Conservation (phyloP, 37 sponge, comb jelly and placozoan genomes). For the Hexactinellida sp. region DNA sequence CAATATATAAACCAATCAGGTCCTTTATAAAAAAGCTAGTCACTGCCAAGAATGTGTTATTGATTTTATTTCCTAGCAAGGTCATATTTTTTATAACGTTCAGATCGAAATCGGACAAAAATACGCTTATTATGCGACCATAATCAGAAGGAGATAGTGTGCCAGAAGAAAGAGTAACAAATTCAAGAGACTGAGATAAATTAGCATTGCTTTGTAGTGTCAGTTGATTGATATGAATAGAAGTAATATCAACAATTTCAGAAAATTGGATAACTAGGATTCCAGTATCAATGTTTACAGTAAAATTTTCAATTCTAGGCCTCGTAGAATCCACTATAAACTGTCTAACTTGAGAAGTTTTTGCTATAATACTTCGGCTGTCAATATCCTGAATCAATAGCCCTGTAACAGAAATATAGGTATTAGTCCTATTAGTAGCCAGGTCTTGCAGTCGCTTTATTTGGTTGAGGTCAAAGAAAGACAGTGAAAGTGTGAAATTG, state of each 20-base stretch:
- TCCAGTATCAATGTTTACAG: constrained; percentile 8
- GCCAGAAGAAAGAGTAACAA: neutral
- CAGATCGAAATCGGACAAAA: constrained; percentile 42
- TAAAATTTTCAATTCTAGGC: constrained; percentile 4
- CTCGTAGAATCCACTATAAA: constrained; percentile 11
- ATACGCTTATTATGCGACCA: constrained; percentile 24
- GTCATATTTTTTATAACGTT: constrained; percentile 50
- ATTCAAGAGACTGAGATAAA: neutral
- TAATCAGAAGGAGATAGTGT: constrained; percentile 20
- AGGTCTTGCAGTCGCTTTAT: constrained; percentile 59
- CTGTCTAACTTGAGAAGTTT: neutral
- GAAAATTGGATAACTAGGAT: neutral
- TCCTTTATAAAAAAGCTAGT: constrained; percentile 16
- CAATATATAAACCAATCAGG: constrained; percentile 37
- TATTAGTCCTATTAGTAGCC: constrained; percentile 37
- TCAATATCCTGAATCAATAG: constrained; percentile 47
- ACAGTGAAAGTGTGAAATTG: constrained; percentile 31
- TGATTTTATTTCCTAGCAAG: constrained; percentile 27
- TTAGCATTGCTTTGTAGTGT: constrained; percentile 9
- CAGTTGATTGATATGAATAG: constrained; percentile 1
- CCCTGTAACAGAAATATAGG: constrained; percentile 44
- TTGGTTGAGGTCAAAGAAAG: constrained; percentile 58
- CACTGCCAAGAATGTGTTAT: constrained; percentile 40
- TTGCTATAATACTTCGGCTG: neutral
- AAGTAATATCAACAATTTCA: neutral